A percentile compares a stretch with the other conserved stretches of the same genome.
phyloP scores from a whole-genome alignment of 2,888 invertebrate genomes.

The Macaria notata region DNA sequence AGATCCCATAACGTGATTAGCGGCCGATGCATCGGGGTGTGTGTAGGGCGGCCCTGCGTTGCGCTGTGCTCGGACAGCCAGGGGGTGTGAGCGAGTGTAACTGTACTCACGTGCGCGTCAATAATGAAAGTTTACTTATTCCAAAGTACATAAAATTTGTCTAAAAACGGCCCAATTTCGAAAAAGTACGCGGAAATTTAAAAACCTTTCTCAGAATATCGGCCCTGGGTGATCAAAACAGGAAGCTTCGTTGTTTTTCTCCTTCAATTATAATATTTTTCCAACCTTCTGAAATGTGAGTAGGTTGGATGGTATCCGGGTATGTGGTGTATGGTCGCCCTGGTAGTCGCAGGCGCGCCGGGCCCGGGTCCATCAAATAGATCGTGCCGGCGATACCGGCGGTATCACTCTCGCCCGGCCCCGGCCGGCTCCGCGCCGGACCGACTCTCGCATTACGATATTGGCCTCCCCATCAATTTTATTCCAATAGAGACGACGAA shows the following conservation, averaged over 20 bases:
- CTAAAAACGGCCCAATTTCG: too few species aligned
- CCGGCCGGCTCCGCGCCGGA: conserved; percentile 39
- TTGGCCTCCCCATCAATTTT: conserved; percentile 68
- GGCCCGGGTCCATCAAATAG: conserved; percentile 73
- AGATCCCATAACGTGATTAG: conserved; percentile 64
- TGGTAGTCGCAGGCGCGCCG: conserved; percentile 24
- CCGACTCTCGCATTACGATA: conserved; percentile 72
- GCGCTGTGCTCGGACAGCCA: neutral
- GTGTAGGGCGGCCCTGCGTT: conserved; percentile 22
- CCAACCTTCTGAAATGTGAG: too few species aligned
- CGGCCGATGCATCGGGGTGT: conserved; percentile 52
- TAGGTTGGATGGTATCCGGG: too few species aligned
- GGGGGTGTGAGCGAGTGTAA: too few species aligned
- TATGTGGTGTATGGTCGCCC: conserved; percentile 13
- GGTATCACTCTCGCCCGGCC: conserved; percentile 56
- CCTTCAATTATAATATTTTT: too few species aligned
- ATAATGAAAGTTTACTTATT: too few species aligned
- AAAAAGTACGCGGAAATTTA: too few species aligned
- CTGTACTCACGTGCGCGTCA: too few species aligned
- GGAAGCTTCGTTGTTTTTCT: too few species aligned
- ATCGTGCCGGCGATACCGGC: conserved; percentile 62
- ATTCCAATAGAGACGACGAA: conserved; percentile 50
- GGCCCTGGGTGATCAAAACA: too few species aligned
- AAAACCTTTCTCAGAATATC: too few species aligned
- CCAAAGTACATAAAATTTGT: too few species aligned